These are phyloP conservation scores for Jacana jacana DNA, from an alignment of 2,113 vertebrate genomes.

Conservation along the genomic window DNA sequence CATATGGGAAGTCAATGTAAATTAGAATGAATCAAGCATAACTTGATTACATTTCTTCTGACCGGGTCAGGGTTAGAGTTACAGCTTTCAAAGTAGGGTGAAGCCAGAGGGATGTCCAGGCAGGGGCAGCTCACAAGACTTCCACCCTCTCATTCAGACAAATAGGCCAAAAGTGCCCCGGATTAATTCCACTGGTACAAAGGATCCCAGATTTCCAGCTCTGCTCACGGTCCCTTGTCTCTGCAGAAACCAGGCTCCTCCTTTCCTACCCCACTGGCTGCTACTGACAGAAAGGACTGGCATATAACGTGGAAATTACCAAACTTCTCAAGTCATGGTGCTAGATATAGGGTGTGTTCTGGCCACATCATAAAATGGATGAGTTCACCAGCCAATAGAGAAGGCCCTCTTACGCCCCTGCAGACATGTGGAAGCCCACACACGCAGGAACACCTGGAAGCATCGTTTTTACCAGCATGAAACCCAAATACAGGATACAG, in stretches of 20 bases:
- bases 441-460: neutral
- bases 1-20: conserved; percentile 33
- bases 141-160: neutral
- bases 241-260: neutral
- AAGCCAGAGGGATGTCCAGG: neutral
- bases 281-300: neutral
- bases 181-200: neutral
- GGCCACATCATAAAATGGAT: neutral
- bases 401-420: neutral
- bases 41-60: neutral
- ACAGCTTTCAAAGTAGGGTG: neutral
- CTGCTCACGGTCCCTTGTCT: neutral
- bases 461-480: neutral
- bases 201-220: neutral
- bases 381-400: neutral
- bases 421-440: neutral
- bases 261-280: neutral
- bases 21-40: conserved; percentile 24
- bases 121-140: neutral
- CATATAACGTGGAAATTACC: neutral
- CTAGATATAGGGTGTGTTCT: neutral
- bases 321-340: neutral
- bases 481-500: neutral
- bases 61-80: neutral
- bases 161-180: neutral